Evolutionary conservation across 2,888 invertebrate species (phyloP).

Genomic region (Mantis religiosa): DNA sequence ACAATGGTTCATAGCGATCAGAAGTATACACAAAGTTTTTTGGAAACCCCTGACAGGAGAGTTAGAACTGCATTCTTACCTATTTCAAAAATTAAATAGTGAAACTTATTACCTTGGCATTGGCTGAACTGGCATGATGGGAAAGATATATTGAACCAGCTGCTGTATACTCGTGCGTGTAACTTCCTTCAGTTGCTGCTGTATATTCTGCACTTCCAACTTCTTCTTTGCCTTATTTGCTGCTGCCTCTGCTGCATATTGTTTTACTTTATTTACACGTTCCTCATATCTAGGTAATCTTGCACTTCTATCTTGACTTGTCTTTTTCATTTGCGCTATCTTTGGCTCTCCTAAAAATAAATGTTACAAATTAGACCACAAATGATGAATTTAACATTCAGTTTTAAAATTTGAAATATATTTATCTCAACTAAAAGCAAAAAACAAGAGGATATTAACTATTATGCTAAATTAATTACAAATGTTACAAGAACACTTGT

Average conservation of each 20-base stretch:
- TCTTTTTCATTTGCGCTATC: slow-evolving; percentile 42
- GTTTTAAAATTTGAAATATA: too few species aligned
- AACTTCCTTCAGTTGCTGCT: slow-evolving; percentile 54
- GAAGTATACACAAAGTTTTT: too few species aligned
- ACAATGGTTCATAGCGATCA: too few species aligned
- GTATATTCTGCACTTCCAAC: slow-evolving; percentile 49
- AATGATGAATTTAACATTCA: too few species aligned
- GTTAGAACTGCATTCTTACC: too few species aligned
- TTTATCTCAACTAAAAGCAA: too few species aligned
- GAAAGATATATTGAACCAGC: slow-evolving; percentile 65
- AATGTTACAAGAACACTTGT: too few species aligned
- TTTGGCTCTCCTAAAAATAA: slow-evolving; percentile 41
- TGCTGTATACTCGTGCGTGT: slow-evolving; percentile 57
- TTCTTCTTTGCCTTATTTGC: slow-evolving; percentile 51
- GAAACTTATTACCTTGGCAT: slow-evolving; percentile 42
- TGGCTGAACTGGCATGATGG: slow-evolving; percentile 54
- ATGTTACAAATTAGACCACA: slow-evolving; percentile 29
- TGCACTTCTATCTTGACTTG: slow-evolving; percentile 43
- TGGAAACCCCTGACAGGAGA: too few species aligned
- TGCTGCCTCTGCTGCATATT: slow-evolving; percentile 50
- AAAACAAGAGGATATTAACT: too few species aligned
- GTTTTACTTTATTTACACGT: slow-evolving; percentile 57
- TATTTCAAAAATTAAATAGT: too few species aligned
- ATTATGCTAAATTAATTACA: too few species aligned
- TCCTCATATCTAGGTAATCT: slow-evolving; percentile 59